Conservation (phyloP, 2,888 invertebrate species). For the Acrobasis suavella region DNA sequence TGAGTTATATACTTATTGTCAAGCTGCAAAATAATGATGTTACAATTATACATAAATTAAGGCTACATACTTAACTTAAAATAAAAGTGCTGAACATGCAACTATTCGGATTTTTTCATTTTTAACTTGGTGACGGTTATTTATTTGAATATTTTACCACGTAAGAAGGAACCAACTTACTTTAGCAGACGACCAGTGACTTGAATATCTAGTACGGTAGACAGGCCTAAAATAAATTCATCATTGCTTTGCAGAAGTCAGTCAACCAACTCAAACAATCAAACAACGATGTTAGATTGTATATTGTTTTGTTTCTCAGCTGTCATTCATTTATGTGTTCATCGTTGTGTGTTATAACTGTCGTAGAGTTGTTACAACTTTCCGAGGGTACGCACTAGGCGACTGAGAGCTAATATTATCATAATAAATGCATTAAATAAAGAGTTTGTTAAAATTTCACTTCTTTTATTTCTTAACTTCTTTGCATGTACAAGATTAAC, state of each 20-base stretch:
- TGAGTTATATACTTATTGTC: not conserved
- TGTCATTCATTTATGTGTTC: conserved; percentile 42
- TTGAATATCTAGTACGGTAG: not conserved
- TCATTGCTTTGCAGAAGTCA: conserved; percentile 14
- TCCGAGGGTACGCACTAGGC: conserved; percentile 83
- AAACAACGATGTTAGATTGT: conserved; percentile 35
- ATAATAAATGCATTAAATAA: conserved; percentile 81
- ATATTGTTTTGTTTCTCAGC: conserved; percentile 44
- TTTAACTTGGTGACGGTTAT: no score
- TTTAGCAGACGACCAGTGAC: not conserved
- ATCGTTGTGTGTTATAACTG: conserved; percentile 46
- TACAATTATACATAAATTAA: not conserved
- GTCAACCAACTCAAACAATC: conserved; percentile 22
- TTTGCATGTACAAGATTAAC: not conserved
- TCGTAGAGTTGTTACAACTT: conserved; percentile 78
- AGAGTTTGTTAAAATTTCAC: conserved; percentile 75
- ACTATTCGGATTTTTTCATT: no score
- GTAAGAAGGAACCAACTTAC: no score
- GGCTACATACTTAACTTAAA: no score
- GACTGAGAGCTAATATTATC: conserved; percentile 82
- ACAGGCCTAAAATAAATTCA: not conserved
- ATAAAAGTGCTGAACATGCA: no score
- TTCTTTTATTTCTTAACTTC: conserved; percentile 49
- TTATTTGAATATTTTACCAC: no score
- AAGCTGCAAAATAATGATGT: not conserved